phyloP scores from a whole-genome alignment of 2,113 vertebrate genomes.

The Uria aalge region DNA sequence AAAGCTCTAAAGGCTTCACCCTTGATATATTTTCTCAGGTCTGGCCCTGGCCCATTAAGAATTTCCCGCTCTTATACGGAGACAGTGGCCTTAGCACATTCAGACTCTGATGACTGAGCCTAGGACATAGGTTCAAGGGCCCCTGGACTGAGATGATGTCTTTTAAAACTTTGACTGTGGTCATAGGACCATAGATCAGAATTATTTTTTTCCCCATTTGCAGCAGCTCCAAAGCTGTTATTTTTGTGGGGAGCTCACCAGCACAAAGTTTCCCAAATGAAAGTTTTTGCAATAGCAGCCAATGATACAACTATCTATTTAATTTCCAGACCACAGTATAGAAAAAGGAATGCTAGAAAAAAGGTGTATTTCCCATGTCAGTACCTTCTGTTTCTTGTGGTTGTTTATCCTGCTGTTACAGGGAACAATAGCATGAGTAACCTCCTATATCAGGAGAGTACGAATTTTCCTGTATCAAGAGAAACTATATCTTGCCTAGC shows the following conservation, averaged over 20 bases:
- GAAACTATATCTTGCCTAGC: not conserved
- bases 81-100: not conserved
- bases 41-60: not conserved
- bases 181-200: not conserved
- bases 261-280: not conserved
- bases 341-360: not conserved
- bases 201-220: not conserved
- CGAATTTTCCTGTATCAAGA: not conserved
- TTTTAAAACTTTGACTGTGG: not conserved
- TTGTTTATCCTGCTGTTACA: not conserved
- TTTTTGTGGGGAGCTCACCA: not conserved
- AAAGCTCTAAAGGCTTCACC: not conserved
- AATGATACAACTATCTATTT: not conserved
- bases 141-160: not conserved
- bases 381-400: not conserved
- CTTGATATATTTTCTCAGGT: not conserved
- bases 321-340: not conserved
- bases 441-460: not conserved
- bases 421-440: not conserved
- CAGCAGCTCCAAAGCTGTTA: not conserved
- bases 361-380: not conserved
- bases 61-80: not conserved
- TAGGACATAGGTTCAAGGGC: not conserved
- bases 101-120: not conserved
- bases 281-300: not conserved